Percentiles rank a stretch among this genome's conserved stretches.
Evolutionary conservation across 2,113 vertebrate genomes (phyloP).

Genomic region (Eulemur rufifrons): DNA sequence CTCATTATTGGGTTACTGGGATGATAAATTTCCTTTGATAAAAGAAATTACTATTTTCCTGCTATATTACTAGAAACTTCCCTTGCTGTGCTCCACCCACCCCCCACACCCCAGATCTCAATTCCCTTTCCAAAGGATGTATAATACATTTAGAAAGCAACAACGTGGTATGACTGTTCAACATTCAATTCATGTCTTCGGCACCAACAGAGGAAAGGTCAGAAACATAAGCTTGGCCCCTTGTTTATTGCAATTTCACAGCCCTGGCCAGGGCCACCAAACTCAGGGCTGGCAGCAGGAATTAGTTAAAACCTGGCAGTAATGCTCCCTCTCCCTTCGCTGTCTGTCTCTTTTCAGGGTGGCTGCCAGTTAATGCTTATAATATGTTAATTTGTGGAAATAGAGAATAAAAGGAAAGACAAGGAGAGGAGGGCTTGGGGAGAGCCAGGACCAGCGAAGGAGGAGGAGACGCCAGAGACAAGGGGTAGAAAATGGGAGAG

Average conservation of each 20-base stretch:
- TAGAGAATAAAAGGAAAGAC: conserved; percentile 26
- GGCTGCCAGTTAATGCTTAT: conserved; percentile 45
- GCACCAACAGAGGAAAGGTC: conserved; percentile 42
- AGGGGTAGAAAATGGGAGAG: neutral
- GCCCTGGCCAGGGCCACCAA: conserved; percentile 35
- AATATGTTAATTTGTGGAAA: conserved; percentile 62
- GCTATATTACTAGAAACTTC: neutral
- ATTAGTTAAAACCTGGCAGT: conserved; percentile 18
- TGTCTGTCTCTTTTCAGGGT: neutral
- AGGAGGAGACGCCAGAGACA: neutral
- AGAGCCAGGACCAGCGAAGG: neutral
- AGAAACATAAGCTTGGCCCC: conserved; percentile 4
- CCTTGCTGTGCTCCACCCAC: neutral
- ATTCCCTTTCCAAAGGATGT: conserved; percentile 48
- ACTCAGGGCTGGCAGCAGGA: conserved; percentile 15
- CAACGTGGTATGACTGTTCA: conserved; percentile 24
- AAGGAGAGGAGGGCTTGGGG: neutral
- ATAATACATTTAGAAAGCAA: conserved; percentile 29
- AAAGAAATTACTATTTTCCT: conserved; percentile 47
- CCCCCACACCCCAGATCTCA: neutral
- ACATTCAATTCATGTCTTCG: conserved; percentile 52
- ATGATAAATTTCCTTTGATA: neutral
- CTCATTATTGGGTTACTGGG: neutral
- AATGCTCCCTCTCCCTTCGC: neutral
- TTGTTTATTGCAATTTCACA: conserved; percentile 66